These are phyloP conservation scores for Aporophyla lueneburgensis DNA, from an alignment of 2,888 invertebrate genomes.

Conservation along the genomic window DNA sequence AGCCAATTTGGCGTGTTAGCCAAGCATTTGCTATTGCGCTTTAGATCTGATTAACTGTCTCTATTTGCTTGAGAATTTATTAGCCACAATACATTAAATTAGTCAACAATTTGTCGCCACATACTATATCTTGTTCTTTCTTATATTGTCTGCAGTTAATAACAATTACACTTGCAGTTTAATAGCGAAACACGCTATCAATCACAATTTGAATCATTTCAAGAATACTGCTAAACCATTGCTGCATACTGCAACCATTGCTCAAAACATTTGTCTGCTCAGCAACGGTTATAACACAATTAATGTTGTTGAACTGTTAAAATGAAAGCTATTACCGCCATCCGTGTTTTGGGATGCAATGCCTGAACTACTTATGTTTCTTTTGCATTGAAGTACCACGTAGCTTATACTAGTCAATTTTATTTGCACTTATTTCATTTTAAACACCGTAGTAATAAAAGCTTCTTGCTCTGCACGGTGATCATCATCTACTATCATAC, in stretches of 20 bases:
- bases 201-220: too few relatives aligned
- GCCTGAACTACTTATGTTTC: background rate
- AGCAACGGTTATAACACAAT: too few relatives aligned
- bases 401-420: background rate
- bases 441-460: background rate
- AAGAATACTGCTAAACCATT: too few relatives aligned
- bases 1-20: constrained; percentile 56
- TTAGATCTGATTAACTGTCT: constrained; percentile 60
- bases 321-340: background rate
- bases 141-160: constrained; percentile 6
- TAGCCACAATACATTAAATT: constrained; percentile 52
- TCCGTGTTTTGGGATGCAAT: background rate
- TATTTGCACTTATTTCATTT: background rate
- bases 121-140: constrained; percentile 26
- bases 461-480: background rate
- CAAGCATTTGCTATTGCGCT: constrained; percentile 54
- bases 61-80: constrained; percentile 57
- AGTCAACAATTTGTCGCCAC: constrained; percentile 54
- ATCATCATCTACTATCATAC: background rate
- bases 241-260: too few relatives aligned
- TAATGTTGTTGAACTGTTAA: too few relatives aligned
- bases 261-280: too few relatives aligned
- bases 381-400: background rate
- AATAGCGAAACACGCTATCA: too few relatives aligned
- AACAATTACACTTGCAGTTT: background rate